Base-by-base conservation (phyloP, 2,888 invertebrate species). In the Drosophila ezoana region DNA sequence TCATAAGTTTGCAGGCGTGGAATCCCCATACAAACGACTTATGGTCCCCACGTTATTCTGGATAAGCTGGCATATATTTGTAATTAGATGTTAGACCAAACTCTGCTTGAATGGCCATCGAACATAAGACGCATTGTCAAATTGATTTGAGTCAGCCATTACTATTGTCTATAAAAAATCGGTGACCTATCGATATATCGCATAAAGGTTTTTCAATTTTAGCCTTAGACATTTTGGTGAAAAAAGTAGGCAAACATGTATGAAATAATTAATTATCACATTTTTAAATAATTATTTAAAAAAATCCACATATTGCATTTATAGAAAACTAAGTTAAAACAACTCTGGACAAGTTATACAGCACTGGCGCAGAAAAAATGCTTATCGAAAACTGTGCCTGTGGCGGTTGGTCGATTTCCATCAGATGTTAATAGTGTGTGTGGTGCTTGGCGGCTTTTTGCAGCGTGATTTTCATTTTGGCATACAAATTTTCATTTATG, bases 371-470 rank as follows among this genome's bases (percentile, higher is more conserved):
- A 8, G 1, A 1, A 37, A 20, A 32, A 1, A n/a, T 23, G 5
- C 1, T 2, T 16, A 40, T 57, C 56, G 76, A 23, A 28, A 53
- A 16, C 1, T 3, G 2, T 32, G 16, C 11, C 9, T 45, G 74
- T 75, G 74, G 74, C 11, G 74, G 78, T 18, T 1, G 2, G 58
- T 13, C 68, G 74, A 75, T 52, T 38, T 0, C 1, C 3, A 23
- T 32, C 74, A 75, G 45, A 57, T 75, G 75, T 57, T 60, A 10
- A 16, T 4, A 16, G 40, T 33, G 40, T 14, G 49, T 20, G 59
- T 41, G 20, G 10, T 54, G 57, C 51, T 79, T 76, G 75, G 79
- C 76, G 76, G 76, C 70, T 61, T 68, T 74, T 74, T 51, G 18
- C 75, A 58, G 28, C 75, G 75, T 78, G 69, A 78, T 69, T 64